Conservation (phyloP, 2,797 vertebrate genomes). For the Poeciliopsis infans region DNA sequence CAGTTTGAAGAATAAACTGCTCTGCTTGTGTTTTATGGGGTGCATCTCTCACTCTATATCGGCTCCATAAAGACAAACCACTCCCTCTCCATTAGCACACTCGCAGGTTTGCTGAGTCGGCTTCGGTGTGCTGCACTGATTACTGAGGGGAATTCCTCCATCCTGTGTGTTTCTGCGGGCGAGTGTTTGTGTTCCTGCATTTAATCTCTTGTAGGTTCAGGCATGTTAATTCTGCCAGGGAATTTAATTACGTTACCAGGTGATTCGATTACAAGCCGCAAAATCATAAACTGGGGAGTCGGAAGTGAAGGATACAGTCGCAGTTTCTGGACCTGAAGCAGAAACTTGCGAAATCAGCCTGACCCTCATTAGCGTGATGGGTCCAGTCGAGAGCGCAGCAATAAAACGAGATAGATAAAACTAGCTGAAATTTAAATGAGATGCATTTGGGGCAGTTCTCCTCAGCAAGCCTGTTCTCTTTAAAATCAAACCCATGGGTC, state of each 20-base stretch:
- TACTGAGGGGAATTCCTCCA: slow-evolving; percentile 73
- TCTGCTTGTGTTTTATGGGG: slow-evolving; percentile 61
- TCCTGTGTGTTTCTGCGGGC: slow-evolving; percentile 21
- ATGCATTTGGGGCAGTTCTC: slow-evolving; percentile 11
- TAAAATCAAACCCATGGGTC: not conserved
- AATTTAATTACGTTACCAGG: slow-evolving; percentile 51
- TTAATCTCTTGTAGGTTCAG: slow-evolving; percentile 19
- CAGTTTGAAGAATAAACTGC: slow-evolving; percentile 52
- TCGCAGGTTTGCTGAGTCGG: slow-evolving; percentile 73
- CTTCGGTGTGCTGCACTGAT: slow-evolving; percentile 70
- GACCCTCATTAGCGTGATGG: slow-evolving; percentile 40
- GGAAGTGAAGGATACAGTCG: slow-evolving; percentile 26
- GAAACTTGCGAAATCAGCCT: slow-evolving; percentile 15
- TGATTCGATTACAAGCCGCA: slow-evolving; percentile 46
- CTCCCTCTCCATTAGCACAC: slow-evolving; percentile 70
- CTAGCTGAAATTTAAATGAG: not conserved
- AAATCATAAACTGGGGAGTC: slow-evolving; percentile 52
- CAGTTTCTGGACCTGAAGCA: slow-evolving; percentile 25
- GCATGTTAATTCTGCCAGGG: slow-evolving; percentile 58
- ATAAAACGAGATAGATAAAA: not conserved
- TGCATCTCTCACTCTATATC: slow-evolving; percentile 60
- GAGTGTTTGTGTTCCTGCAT: slow-evolving; percentile 10
- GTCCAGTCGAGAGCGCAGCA: not conserved
- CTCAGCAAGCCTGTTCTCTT: not conserved
- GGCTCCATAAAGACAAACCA: slow-evolving; percentile 73